Percentiles rank a stretch among this genome's conserved stretches.
Evolutionary conservation across 2,113 vertebrate genomes (phyloP).

Genomic region (Pituophis catenifer): DNA sequence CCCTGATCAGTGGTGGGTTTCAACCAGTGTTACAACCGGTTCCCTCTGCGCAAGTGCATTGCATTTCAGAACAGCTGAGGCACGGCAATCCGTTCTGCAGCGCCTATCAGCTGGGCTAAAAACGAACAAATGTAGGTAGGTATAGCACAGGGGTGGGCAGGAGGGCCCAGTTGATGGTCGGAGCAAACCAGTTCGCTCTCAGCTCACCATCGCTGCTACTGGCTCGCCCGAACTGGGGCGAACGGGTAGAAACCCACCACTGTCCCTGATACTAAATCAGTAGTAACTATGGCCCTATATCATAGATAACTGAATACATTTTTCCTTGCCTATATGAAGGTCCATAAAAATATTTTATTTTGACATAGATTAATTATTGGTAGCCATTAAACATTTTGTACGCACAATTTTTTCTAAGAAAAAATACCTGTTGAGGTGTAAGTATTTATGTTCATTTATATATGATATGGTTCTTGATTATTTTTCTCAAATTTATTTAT

Average conservation of each 20-base stretch:
- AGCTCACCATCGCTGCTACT: too few species aligned
- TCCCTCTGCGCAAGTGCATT: too few species aligned
- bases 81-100: too few species aligned
- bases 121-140: too few species aligned
- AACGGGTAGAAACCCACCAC: too few species aligned
- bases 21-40: too few species aligned
- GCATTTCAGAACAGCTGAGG: too few species aligned
- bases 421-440: background rate
- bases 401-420: background rate
- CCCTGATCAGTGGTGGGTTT: background rate
- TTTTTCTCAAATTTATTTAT: slow-evolving; percentile 10
- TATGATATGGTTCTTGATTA: slow-evolving; percentile 36
- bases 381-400: background rate
- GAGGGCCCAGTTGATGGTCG: too few species aligned
- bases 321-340: background rate
- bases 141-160: too few species aligned
- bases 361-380: background rate
- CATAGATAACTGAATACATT: background rate
- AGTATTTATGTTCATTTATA: slow-evolving; percentile 1
- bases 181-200: too few species aligned
- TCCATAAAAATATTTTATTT: background rate
- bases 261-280: background rate
- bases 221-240: too few species aligned
- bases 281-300: background rate
- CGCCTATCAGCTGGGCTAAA: too few species aligned